Evolutionary conservation across 1,140 invertebrate species (phyloP).

Genomic region (Hycleus cichorii): DNA sequence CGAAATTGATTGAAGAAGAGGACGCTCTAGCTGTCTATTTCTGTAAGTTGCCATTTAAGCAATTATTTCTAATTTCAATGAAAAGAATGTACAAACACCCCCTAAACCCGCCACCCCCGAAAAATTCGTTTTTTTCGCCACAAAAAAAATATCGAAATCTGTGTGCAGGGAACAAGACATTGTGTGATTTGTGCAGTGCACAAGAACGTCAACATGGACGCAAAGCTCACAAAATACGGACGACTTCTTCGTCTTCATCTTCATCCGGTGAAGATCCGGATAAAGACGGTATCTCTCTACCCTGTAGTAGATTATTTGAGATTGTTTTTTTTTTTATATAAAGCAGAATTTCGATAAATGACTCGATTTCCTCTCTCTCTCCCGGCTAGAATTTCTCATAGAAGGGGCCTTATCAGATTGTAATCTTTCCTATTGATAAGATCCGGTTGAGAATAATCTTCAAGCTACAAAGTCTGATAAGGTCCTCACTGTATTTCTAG

Average conservation of each 20-base stretch:
- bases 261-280: conserved; percentile 23
- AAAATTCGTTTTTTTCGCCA: too few relatives aligned
- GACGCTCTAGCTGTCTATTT: conserved; percentile 85
- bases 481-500: too few relatives aligned
- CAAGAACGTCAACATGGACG: conserved; percentile 23
- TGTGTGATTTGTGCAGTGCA: conserved; percentile 64
- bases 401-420: too few relatives aligned
- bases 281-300: conserved; percentile 22
- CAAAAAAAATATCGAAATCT: background rate
- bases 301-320: background rate
- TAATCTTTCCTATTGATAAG: too few relatives aligned
- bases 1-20: conserved; percentile 71
- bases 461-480: too few relatives aligned
- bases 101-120: too few relatives aligned
- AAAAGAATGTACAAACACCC: background rate
- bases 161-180: conserved; percentile 72
- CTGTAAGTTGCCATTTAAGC: conserved; percentile 59
- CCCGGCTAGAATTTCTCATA: too few relatives aligned
- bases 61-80: too few relatives aligned
- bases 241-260: background rate
- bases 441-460: too few relatives aligned
- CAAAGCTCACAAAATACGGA: conserved; percentile 28
- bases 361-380: too few relatives aligned
- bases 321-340: too few relatives aligned
- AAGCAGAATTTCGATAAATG: too few relatives aligned